Percentiles rank a stretch among this genome's conserved stretches.
Evolutionary conservation across 2,113 vertebrate species (phyloP).

Genomic region (Galbula dea): DNA sequence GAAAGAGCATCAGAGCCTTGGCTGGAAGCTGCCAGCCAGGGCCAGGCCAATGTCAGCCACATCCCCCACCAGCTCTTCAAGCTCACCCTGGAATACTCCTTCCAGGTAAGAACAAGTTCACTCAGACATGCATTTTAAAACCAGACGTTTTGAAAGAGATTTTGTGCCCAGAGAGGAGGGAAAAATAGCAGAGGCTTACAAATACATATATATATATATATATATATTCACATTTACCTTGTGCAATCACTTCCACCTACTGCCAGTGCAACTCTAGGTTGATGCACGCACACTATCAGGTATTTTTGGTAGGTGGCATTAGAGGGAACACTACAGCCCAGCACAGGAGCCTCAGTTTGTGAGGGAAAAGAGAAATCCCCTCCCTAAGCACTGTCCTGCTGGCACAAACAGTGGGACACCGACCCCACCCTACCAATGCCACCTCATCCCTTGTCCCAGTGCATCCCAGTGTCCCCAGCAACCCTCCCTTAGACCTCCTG

Average conservation of each 20-base stretch:
- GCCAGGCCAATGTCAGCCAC: not conserved
- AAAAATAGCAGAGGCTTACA: not conserved
- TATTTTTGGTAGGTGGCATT: too few species aligned
- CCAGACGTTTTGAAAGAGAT: not conserved
- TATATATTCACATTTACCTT: not conserved
- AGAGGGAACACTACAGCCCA: too few species aligned
- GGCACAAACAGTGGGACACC: too few species aligned
- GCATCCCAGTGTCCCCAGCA: not conserved
- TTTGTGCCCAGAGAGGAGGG: not conserved
- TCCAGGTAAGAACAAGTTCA: not conserved
- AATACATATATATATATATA: not conserved
- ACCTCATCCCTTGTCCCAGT: not conserved
- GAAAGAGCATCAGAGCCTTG: not conserved
- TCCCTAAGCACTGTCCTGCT: not conserved
- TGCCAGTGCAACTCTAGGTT: rapidly evolving
- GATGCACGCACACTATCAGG: not conserved
- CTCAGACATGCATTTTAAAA: rapidly evolving
- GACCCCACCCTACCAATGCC: not conserved
- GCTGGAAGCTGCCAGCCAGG: not conserved
- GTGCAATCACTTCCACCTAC: not conserved
- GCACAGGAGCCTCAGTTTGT: not conserved
- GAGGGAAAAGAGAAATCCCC: not conserved
- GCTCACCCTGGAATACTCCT: not conserved
- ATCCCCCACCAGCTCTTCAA: not conserved
- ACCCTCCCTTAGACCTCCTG: not conserved